Conservation (phyloP, 2,797 vertebrate genomes). For the Silurus lanzhouensis region DNA sequence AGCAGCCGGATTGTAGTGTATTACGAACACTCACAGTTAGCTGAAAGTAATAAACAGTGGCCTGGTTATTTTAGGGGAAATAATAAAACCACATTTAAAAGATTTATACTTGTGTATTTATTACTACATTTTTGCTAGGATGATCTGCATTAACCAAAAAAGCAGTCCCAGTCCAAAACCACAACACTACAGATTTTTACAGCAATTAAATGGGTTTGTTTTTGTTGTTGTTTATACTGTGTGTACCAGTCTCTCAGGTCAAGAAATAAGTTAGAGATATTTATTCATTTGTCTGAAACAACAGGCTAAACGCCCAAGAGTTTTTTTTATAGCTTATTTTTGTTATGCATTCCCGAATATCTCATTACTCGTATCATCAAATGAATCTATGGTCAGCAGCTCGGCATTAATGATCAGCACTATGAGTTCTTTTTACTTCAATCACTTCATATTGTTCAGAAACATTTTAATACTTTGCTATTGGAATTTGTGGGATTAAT, state of each 20-base stretch:
- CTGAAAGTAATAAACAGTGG: neutral
- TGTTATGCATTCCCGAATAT: neutral
- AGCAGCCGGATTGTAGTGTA: neutral
- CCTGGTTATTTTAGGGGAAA: neutral
- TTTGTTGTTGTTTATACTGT: neutral
- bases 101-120: neutral
- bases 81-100: neutral
- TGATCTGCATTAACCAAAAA: neutral
- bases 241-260: neutral
- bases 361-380: neutral
- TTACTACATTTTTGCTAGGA: neutral
- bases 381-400: neutral
- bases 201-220: neutral
- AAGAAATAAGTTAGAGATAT: neutral
- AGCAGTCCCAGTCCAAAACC: neutral
- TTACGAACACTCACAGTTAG: neutral
- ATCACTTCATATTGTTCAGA: neutral
- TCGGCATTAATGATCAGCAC: neutral
- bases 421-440: neutral
- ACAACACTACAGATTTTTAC: neutral
- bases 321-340: too few species aligned
- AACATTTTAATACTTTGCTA: too few species aligned
- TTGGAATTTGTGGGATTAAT: neutral
- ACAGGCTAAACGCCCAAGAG: neutral
- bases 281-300: neutral